Percentiles rank a stretch among this genome's conserved stretches.
phyloP scores from a whole-genome alignment of 2,888 invertebrate species.

The Limenitis camilla region DNA sequence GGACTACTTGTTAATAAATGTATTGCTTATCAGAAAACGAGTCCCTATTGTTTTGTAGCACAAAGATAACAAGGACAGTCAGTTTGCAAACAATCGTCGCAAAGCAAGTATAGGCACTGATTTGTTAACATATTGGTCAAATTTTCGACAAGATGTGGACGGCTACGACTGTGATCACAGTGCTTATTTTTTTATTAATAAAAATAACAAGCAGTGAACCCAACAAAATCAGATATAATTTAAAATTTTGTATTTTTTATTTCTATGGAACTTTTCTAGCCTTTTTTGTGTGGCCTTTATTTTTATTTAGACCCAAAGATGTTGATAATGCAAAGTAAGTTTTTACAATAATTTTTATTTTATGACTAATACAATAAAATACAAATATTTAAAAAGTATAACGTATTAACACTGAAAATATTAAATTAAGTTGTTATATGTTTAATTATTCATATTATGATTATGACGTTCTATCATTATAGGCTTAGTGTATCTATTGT shows the following conservation, averaged over 20 bases:
- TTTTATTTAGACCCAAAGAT: constrained; percentile 45
- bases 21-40: constrained; percentile 8
- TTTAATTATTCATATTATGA: too few relatives aligned
- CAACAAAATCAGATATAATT: constrained; percentile 44
- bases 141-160: constrained; percentile 40
- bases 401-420: too few relatives aligned
- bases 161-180: constrained; percentile 35
- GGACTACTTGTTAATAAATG: not conserved
- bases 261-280: constrained; percentile 32
- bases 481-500: too few relatives aligned
- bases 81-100: constrained; percentile 12
- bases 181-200: constrained; percentile 38
- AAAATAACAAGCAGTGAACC: constrained; percentile 42
- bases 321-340: constrained; percentile 63
- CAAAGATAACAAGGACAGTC: constrained; percentile 10
- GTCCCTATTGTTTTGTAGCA: constrained; percentile 8
- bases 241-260: constrained; percentile 42
- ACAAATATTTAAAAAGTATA: too few relatives aligned
- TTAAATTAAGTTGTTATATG: too few relatives aligned
- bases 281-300: constrained; percentile 45
- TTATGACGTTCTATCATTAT: too few relatives aligned
- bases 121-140: not conserved
- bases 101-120: constrained; percentile 29
- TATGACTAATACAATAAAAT: too few relatives aligned
- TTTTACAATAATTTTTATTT: not conserved